Conservation (phyloP, 2,888 invertebrate species). For the Dendrolimus houi region DNA sequence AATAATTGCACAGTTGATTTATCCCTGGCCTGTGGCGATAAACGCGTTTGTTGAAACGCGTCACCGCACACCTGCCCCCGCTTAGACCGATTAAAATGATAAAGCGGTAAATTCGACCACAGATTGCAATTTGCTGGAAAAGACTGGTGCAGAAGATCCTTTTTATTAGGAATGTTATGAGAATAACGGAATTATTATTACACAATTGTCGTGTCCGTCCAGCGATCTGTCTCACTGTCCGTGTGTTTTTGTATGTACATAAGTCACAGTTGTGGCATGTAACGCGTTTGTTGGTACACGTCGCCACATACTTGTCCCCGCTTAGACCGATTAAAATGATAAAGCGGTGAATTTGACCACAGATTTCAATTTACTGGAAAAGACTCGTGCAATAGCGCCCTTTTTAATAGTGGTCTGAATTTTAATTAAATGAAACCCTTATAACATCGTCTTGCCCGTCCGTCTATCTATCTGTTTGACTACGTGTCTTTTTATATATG, state of each 20-base stretch:
- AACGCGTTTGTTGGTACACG: conserved; percentile 40
- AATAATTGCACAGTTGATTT: conserved; percentile 10
- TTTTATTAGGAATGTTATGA: no score
- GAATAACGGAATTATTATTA: no score
- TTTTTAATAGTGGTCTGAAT: no score
- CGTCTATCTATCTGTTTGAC: neutral
- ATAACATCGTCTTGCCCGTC: neutral
- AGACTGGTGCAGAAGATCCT: neutral
- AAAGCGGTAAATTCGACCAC: conserved; percentile 37
- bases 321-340: conserved; percentile 65
- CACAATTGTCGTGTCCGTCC: neutral
- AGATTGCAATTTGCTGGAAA: conserved; percentile 14
- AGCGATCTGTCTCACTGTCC: neutral
- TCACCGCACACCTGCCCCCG: conserved; percentile 46
- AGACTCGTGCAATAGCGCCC: neutral
- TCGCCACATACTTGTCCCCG: conserved; percentile 45
- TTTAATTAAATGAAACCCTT: no score
- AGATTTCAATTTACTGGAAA: conserved; percentile 13
- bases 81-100: conserved; percentile 65
- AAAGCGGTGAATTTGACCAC: conserved; percentile 37
- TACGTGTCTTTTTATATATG: no score
- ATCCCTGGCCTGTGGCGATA: conserved; percentile 18
- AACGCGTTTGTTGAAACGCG: conserved; percentile 40
- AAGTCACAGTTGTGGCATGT: no score
- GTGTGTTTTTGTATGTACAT: no score